These are phyloP conservation scores for Coreoperca whiteheadi DNA, from an alignment of 2,113 vertebrate species.

Conservation along the genomic window DNA sequence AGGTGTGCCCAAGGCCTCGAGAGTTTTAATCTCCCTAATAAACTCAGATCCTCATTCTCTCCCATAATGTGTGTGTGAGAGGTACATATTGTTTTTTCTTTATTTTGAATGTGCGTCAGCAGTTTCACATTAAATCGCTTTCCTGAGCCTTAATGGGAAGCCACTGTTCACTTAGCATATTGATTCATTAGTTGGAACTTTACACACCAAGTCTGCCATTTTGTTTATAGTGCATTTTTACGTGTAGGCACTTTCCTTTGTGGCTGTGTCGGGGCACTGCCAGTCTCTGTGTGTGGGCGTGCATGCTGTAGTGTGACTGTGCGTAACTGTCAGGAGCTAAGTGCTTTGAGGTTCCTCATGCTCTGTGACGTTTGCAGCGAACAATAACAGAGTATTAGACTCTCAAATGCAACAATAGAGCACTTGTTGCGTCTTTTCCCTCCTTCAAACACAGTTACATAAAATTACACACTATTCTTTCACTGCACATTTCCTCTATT, in stretches of 20 bases:
- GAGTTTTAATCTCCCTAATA: conserved; percentile 71
- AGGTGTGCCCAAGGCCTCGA: conserved; percentile 21
- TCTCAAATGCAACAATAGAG: conserved; percentile 63
- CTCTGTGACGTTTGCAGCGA: conserved; percentile 61
- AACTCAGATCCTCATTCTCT: conserved; percentile 39
- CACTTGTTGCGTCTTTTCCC: conserved; percentile 59
- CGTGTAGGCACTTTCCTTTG: conserved; percentile 57
- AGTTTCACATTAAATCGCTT: conserved; percentile 66
- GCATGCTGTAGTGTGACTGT: conserved; percentile 13
- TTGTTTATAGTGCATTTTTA: conserved; percentile 64
- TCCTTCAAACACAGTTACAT: conserved; percentile 25
- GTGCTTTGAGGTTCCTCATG: conserved; percentile 73
- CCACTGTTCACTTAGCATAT: conserved; percentile 70
- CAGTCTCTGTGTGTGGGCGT: conserved; percentile 9
- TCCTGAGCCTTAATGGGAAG: conserved; percentile 55
- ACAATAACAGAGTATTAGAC: conserved; percentile 55
- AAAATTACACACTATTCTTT: conserved; percentile 10
- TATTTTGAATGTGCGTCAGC: conserved; percentile 54
- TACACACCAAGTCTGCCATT: conserved; percentile 39
- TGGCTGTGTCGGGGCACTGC: conserved; percentile 25
- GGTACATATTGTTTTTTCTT: conserved; percentile 51
- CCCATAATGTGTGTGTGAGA: conserved; percentile 24
- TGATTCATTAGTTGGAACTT: conserved; percentile 70
- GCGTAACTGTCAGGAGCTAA: conserved; percentile 62
- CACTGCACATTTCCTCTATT: conserved; percentile 4